Percentiles rank a stretch among this genome's conserved stretches.
phyloP scores from a whole-genome alignment of 2,113 vertebrate genomes.

The Nicator chloris region DNA sequence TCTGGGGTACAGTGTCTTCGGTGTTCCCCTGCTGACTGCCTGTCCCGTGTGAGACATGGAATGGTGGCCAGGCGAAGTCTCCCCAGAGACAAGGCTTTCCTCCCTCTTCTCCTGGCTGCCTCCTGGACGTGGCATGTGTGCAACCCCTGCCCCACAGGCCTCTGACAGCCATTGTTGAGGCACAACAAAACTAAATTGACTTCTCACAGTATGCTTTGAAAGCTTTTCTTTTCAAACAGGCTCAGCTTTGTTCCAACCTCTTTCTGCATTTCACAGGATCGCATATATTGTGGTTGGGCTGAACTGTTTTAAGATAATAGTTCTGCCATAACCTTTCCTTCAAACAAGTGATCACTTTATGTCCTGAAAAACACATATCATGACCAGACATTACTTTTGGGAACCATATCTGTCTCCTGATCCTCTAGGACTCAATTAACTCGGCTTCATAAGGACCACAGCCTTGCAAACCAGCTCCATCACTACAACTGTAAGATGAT shows the following conservation, averaged over 20 bases:
- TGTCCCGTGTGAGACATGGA: accelerated
- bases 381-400: not conserved
- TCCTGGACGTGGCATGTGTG: not conserved
- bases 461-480: not conserved
- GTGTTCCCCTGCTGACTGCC: not conserved
- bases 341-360: not conserved
- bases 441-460: not conserved
- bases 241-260: not conserved
- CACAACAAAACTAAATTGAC: not conserved
- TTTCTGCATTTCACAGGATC: not conserved
- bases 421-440: not conserved
- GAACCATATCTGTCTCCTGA: not conserved
- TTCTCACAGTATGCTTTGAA: not conserved
- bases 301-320: not conserved
- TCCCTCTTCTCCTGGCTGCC: too few species aligned
- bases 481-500: not conserved
- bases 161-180: not conserved
- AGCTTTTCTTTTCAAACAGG: not conserved
- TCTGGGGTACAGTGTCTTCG: not conserved
- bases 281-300: not conserved
- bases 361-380: not conserved
- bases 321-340: not conserved
- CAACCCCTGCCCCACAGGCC: too few species aligned
- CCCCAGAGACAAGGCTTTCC: not conserved
- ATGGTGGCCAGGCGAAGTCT: not conserved